These are phyloP conservation scores for Yasuhikotakia modesta DNA, from an alignment of 2,797 vertebrate species.

Conservation along the genomic window DNA sequence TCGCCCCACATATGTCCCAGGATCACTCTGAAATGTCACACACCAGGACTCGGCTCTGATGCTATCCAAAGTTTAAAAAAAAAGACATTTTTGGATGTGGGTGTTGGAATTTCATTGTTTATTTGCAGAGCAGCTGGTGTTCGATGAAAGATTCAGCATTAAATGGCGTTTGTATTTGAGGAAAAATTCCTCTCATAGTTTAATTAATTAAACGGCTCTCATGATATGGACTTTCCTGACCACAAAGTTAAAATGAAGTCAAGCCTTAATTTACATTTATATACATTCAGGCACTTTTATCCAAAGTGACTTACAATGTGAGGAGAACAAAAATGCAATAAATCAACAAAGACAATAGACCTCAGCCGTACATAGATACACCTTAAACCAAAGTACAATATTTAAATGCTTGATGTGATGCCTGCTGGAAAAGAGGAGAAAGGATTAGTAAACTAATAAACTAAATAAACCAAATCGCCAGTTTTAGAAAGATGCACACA, in stretches of 20 bases:
- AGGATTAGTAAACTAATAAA: too few species aligned
- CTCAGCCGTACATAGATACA: too few species aligned
- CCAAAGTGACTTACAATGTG: too few species aligned
- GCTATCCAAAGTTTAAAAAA: slow-evolving; percentile 11
- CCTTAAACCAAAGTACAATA: too few species aligned
- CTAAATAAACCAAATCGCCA: not conserved
- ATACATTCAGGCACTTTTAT: too few species aligned
- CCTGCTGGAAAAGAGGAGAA: too few species aligned
- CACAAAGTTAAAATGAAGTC: not conserved
- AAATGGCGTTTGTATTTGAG: not conserved
- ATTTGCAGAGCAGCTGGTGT: slow-evolving; percentile 26
- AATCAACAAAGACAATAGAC: too few species aligned
- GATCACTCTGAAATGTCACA: not conserved
- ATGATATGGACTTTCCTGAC: not conserved
- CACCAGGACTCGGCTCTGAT: not conserved
- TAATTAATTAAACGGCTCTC: not conserved
- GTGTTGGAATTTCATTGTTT: slow-evolving; percentile 6
- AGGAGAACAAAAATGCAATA: too few species aligned
- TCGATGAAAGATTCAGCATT: slow-evolving; percentile 2
- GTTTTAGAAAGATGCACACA: too few species aligned
- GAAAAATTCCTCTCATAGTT: slow-evolving; percentile 13
- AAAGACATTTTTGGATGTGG: slow-evolving; percentile 19
- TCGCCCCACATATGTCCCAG: slow-evolving; percentile 10
- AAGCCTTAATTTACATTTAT: too few species aligned
- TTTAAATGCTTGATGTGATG: too few species aligned